Evolutionary conservation across 2,797 vertebrate species (phyloP).

Genomic region (Amniataba percoides): DNA sequence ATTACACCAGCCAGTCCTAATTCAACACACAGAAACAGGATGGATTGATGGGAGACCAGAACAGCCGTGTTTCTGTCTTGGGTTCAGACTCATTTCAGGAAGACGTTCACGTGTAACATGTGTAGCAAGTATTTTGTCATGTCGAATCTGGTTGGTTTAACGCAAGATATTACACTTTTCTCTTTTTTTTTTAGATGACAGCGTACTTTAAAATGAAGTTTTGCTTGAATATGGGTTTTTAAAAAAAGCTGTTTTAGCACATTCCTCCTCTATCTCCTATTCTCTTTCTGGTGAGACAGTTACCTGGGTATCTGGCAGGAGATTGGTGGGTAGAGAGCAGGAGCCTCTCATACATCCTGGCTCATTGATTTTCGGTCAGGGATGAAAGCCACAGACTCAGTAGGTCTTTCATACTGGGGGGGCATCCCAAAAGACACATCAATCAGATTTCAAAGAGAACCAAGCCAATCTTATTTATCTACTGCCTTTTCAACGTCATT

Average conservation of each 20-base stretch:
- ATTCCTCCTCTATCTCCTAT: constrained; percentile 43
- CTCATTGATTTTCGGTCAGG: constrained; percentile 83
- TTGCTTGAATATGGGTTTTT: constrained; percentile 11
- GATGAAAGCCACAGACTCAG: constrained; percentile 85
- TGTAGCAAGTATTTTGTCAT: not conserved
- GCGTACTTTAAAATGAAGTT: constrained; percentile 27
- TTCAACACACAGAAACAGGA: constrained; percentile 62
- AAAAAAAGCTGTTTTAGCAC: constrained; percentile 15
- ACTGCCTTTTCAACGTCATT: constrained; percentile 81
- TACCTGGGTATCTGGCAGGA: constrained; percentile 73
- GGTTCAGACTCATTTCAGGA: constrained; percentile 40
- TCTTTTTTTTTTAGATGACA: not conserved
- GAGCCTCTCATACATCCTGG: constrained; percentile 79
- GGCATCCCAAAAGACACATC: constrained; percentile 86
- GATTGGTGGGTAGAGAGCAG: constrained; percentile 74
- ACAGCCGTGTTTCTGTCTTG: constrained; percentile 46
- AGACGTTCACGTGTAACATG: constrained; percentile 20
- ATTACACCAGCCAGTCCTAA: constrained; percentile 80
- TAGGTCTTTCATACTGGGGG: constrained; percentile 80
- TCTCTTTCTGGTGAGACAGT: constrained; percentile 66
- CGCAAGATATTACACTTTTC: not conserved
- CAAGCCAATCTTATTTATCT: constrained; percentile 84
- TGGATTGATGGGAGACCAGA: constrained; percentile 66
- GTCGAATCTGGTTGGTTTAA: constrained; percentile 6
- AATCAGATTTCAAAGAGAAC: constrained; percentile 83